Evolutionary conservation across 2,113 vertebrate genomes (phyloP).

Genomic region (Neofelis nebulosa): DNA sequence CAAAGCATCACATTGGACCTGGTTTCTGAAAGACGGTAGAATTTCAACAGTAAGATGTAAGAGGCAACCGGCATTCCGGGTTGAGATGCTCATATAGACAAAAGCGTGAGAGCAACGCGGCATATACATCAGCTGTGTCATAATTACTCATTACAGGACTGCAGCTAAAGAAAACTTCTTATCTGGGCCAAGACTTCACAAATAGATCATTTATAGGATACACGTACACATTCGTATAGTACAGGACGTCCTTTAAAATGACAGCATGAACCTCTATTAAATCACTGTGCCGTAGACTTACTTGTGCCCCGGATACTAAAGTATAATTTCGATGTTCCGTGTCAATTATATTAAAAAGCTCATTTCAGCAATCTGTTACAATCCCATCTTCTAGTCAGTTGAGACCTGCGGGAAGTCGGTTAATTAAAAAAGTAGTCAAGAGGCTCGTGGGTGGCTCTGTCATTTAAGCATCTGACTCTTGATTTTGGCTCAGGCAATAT

Average conservation of each 20-base stretch:
- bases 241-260: neutral
- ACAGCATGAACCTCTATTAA: neutral
- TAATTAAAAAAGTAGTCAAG: conserved; percentile 1
- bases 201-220: neutral
- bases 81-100: neutral
- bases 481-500: too few species aligned
- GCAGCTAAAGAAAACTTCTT: neutral
- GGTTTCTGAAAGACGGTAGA: neutral
- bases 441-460: too few species aligned
- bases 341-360: conserved; percentile 26
- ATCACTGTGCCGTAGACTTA: neutral
- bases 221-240: neutral
- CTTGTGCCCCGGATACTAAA: neutral
- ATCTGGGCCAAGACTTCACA: neutral
- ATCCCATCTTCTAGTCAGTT: neutral
- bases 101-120: neutral
- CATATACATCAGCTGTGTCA: neutral
- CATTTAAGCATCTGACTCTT: too few species aligned
- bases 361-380: neutral
- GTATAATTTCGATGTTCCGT: conserved; percentile 26
- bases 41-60: neutral
- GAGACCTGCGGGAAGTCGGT: neutral
- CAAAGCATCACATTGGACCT: neutral
- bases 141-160: neutral
- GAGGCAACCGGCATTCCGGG: neutral